Conservation (phyloP, 2,888 invertebrate species). For the Myopa testacea region DNA sequence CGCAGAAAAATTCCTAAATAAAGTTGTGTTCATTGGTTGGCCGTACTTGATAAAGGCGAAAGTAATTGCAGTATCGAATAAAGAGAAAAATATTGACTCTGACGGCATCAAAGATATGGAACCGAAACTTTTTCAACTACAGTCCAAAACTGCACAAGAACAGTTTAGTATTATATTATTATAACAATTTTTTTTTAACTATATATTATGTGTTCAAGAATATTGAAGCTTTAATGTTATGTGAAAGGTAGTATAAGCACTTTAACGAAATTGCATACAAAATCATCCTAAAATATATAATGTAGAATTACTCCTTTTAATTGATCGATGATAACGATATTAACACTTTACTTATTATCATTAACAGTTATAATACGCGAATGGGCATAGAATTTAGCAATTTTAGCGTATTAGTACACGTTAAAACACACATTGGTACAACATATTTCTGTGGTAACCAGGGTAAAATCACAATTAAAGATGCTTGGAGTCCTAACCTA, state of each 20-base stretch:
- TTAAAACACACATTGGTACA: conserved; percentile 78
- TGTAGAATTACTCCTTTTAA: too few species aligned
- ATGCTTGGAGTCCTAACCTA: conserved; percentile 77
- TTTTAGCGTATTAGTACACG: conserved; percentile 77
- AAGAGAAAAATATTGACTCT: conserved; percentile 63
- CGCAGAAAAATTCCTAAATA: conserved; percentile 77
- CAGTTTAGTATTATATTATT: conserved; percentile 56
- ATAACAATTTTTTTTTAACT: not conserved
- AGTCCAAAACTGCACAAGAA: conserved; percentile 56
- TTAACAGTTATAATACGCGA: conserved; percentile 66
- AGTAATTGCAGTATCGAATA: conserved; percentile 69
- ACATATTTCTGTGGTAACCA: conserved; percentile 73
- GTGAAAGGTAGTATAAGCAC: too few species aligned
- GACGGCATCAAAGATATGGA: conserved; percentile 52
- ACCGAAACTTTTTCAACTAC: conserved; percentile 51
- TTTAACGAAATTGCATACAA: too few species aligned
- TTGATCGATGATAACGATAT: too few species aligned
- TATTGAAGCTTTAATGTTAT: too few species aligned
- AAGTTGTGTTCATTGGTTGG: conserved; percentile 87
- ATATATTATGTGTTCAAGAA: not conserved
- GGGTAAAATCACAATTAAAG: conserved; percentile 76
- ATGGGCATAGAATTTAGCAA: conserved; percentile 84
- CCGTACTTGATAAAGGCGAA: conserved; percentile 91
- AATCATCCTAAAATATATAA: too few species aligned
- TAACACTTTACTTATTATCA: not conserved